Base-by-base conservation (phyloP, 2,888 invertebrate species). In the Hydropsyche betteni region DNA sequence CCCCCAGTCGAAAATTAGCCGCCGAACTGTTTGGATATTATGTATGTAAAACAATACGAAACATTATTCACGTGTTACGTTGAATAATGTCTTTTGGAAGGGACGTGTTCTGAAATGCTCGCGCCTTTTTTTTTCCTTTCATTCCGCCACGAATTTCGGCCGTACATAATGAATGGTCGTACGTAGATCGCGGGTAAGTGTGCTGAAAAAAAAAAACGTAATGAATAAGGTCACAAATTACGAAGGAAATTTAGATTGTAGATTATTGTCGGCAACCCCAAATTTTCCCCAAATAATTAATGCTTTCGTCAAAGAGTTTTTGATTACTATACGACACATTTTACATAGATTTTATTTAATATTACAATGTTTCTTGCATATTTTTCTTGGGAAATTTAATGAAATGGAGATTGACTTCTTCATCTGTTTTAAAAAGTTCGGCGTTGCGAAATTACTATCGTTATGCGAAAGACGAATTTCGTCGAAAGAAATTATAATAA, bases 161-260 rank as follows among this genome's bases (percentile, higher is more conserved):
- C 64, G 58, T 64, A 64, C 64, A 64, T 64, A 64, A 64, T 64
- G 64, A 64, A 64, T 64, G 64, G 64, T 36, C 64, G 64, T 64
- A 36, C 36, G 64, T 64, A 64, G 64, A 64, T 64, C 64, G 64
- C 64, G 36, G 36, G 64, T 34, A 36, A 64, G 64, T 64, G 64
- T 64, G 64, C 64, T 10, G n/a, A 36, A 61, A 33, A 64, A 64
- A 69, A 38, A 50, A 50, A n/a, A 51, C 69, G 69, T 69, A 69
- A 69, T 69, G 69, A 69, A 69, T 50, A 69, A 69, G 69, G 69
- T 69, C 69, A 69, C 69, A 69, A 69, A 69, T 69, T 69, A 69
- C 69, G 69, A 44, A 69, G 69, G 44, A 69, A 69, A 69, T 69
- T 69, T 69, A 69, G 69, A 69, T 69, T 51, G 69, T 69, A 69